Base-by-base conservation (phyloP, 2,113 vertebrate species). In the Bos javanicus region DNA sequence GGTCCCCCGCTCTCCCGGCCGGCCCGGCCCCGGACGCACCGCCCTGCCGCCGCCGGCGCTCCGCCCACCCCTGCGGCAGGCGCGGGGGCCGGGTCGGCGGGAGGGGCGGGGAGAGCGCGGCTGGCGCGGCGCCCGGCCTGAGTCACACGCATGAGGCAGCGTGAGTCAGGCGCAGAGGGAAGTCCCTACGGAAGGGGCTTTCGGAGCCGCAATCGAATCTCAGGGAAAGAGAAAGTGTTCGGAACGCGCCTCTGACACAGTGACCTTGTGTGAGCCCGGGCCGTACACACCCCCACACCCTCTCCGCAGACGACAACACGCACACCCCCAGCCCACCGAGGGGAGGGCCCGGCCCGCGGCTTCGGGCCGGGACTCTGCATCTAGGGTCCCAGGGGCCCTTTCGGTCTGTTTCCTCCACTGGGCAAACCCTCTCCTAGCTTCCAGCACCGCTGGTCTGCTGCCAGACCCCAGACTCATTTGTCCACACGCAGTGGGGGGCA, bases 131-230 rank as follows among this genome's bases (percentile, higher is more conserved):
- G 88, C 97, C 90, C 48, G 62, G 92, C 95, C 98, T 98, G 98
- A 98, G 98, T 98, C 98, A 98, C 97, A 74, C 83, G 97, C 91
- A 96, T 94, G 97, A 97, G 98, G 97, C 98, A 95, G 97, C 95
- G 84, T 98, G 98, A 98, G 96, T 98, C 98, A 98, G 97, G 94
- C 97, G 82, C 87, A 59, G 74, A 97, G 97, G 97, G 97, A 97
- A 97, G 96, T 98, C 97, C 97, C 98, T 94, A 57, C 94, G 94
- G 98, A 97, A 98, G 98, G 95, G 97, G 96, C 97, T 94, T 97
- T 96, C 92, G 87, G 92, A 90, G 93, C 86, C 89, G 71, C 86
- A 39, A 9, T 82, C 39, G 50, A n/a, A 59, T 93, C 96, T 6
- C 88, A 6, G 84, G 82, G 90, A 89, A 96, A 95, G 97, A 94